Evolutionary conservation across 2,113 vertebrate genomes (phyloP), one percentile per base, ranked within the genome.

Genomic region (Notothenia coriiceps): DNA sequence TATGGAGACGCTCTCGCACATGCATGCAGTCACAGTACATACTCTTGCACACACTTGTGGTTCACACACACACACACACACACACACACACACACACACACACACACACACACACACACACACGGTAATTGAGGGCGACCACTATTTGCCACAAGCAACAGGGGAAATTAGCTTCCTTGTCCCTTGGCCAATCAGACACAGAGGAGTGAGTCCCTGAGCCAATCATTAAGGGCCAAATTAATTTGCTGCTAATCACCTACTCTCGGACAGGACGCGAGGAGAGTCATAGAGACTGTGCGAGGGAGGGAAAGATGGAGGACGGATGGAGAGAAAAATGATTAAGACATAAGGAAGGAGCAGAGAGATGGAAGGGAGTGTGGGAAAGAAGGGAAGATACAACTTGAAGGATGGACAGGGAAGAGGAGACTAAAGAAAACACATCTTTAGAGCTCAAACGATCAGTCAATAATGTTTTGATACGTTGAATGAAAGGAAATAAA

Each of bases 101-200:
- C 29, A 29, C 29, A 29, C 2, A 29, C 29, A 29, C 29, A 29
- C 29, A 29, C 29, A 29, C 29, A 29, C 29, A 92, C 93, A 94
- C 94, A 94, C 94, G 94, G 93, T 94, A 94, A 95, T 94, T 94
- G 93, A 95, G 94, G 95, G 93, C 93, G 90, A 92, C 92, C 92
- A 93, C 93, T 92, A 93, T 93, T 94, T 89, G 88, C 92, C 92
- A 90, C 44, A 43, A 92, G 94, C 94, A 93, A 80, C 92, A 78
- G 82, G 95, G 93, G 95, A 96, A 95, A 96, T 96, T 94, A 96
- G 91, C 93, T 87, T 89, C 83, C 77, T 88, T 57, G 87, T 94
- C 93, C 91, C 92, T 66, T 92, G 90, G 90, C 92, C 93, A 93
- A 93, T 94, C 90, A 92, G 86, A 92, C 89, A 89, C 91, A 50